These are phyloP conservation scores for Varecia variegata DNA, from an alignment of 2,797 vertebrate genomes.

Conservation along the genomic window DNA sequence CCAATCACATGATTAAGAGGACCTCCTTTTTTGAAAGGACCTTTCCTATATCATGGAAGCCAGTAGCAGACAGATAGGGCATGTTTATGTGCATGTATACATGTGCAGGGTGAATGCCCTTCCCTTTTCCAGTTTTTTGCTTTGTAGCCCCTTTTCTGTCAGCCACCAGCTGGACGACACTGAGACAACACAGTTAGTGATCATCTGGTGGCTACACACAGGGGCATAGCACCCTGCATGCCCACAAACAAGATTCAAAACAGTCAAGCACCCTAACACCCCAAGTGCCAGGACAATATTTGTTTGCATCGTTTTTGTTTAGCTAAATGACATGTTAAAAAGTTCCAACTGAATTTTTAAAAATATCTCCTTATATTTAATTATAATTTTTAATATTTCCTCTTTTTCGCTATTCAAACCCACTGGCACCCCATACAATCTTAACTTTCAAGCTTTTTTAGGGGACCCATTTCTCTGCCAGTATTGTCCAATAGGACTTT, in stretches of 20 bases:
- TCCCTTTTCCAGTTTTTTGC: not conserved
- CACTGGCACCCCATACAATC: not conserved
- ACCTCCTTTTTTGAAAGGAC: not conserved
- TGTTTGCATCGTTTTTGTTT: slow-evolving; percentile 70
- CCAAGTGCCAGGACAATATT: slow-evolving; percentile 66
- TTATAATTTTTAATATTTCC: not conserved
- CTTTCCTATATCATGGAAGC: not conserved
- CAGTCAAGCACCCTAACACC: slow-evolving; percentile 47
- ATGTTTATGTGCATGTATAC: not conserved
- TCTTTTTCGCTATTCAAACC: slow-evolving; percentile 21
- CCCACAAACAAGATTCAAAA: slow-evolving; percentile 61
- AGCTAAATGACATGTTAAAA: slow-evolving; percentile 69
- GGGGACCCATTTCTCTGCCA: not conserved
- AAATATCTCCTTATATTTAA: not conserved
- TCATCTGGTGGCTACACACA: slow-evolving; percentile 42
- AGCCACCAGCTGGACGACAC: not conserved
- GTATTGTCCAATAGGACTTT: not conserved
- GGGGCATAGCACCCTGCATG: not conserved
- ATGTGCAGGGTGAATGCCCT: not conserved
- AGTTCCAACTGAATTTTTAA: not conserved
- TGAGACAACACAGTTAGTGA: slow-evolving; percentile 61
- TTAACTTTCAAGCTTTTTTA: not conserved
- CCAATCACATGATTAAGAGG: not conserved
- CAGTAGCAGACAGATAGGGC: not conserved
- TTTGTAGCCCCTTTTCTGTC: slow-evolving; percentile 41